Evolutionary conservation across 2,113 vertebrate species (phyloP), one percentile per base, ranked within the genome.

Genomic region (Merops nubicus): DNA sequence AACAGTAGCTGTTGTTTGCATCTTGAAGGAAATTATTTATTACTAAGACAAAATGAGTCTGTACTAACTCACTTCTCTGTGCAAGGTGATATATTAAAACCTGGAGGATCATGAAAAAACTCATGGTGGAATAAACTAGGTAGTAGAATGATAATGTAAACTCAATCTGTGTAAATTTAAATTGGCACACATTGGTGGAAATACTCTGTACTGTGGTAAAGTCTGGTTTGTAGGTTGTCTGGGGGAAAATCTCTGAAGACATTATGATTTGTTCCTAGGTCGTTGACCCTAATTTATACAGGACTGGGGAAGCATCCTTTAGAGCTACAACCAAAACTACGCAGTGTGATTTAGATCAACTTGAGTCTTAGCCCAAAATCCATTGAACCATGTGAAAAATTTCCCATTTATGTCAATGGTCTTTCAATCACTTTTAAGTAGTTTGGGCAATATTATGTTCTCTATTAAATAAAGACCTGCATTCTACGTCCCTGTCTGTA

Each of bases 1-100:
- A 90, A 78, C 63, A 77, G 75, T 87, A 96, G 79, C 83, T 81
- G 88, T 80, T 95, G 78, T 88, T 94, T 90, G 68, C 15, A 47
- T 93, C 88, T 84, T 64, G 56, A 89, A 95, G 48, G 90, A 86
- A 95, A 94, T 94, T 92, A 92, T 95, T 95, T 97, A 88, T 94
- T 96, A 28, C 60, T 25, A 38, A 77, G 68, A 90, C 51, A 88
- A 93, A 95, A 93, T 75, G 51, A 75, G 31, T 77, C 60, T 70
- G 38, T 43, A 6, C 56, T 81, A 93, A 48, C 8, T 1, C 68
- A 36, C 21, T 89, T 60, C 51, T 51, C 62, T 81, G 33, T 20
- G 56, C 63, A 42, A 33, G 48, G 36, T 84, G 76, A 91, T 81
- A 26, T 60, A 93, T 94, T 70, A 77, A 93, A 94, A 93, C 56